Conservation (phyloP, 2,113 vertebrate species). For the Indicator maculatus region DNA sequence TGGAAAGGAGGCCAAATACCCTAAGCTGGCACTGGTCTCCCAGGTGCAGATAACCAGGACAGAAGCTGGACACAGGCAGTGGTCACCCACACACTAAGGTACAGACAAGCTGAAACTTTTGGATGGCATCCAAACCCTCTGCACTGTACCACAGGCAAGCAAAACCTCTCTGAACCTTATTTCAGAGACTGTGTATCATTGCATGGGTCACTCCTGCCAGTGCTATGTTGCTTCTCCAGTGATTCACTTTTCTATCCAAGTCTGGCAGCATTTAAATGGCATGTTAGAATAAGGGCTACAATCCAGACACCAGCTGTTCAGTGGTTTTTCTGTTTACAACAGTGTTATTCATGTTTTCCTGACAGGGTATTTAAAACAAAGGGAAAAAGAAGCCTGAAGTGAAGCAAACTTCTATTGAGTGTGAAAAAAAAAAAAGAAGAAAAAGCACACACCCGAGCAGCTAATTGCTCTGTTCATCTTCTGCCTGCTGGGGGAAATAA, state of each 20-base stretch:
- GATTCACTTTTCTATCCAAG: not conserved
- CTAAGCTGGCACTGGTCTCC: not conserved
- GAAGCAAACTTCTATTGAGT: not conserved
- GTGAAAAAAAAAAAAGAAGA: not conserved
- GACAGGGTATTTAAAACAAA: not conserved
- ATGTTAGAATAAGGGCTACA: not conserved
- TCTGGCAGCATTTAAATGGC: not conserved
- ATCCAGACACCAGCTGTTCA: not conserved
- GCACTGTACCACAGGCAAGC: not conserved
- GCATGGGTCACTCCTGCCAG: not conserved
- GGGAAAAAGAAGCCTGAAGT: rapidly evolving
- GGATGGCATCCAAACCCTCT: not conserved
- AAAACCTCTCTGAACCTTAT: not conserved
- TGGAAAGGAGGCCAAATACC: not conserved
- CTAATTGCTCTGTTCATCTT: not conserved
- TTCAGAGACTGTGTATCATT: rapidly evolving
- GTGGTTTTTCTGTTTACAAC: not conserved
- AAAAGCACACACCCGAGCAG: not conserved
- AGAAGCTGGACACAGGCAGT: not conserved
- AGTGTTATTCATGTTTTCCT: not conserved
- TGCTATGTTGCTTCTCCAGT: not conserved
- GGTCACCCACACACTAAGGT: not conserved
- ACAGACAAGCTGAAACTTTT: not conserved
- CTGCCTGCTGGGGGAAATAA: not conserved
- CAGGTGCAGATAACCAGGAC: not conserved